Base-by-base conservation (phyloP, 2,888 invertebrate species). In the Drosophila diplacantha region DNA sequence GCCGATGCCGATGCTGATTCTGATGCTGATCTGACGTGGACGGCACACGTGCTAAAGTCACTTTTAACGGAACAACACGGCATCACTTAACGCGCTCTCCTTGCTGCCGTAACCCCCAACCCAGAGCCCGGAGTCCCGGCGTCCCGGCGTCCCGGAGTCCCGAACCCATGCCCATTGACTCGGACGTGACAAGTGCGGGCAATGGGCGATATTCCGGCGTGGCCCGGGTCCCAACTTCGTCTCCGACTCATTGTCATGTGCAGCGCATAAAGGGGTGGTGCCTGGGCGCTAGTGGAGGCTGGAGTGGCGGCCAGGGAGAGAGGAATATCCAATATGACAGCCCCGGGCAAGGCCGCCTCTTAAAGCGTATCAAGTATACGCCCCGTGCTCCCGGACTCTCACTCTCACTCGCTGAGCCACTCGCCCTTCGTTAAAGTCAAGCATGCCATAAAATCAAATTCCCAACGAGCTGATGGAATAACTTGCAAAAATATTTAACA, bases 51-150 rank as follows among this genome's bases (percentile, higher is more conserved):
- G 83, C 83, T 72, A 75, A 74, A 83, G 70, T 73, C 75, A 78
- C 81, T 83, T 78, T 83, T 83, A 83, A 78, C 81, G 71, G 72
- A 82, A 82, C 78, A 72, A 73, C 73, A 72, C 78, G 74, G 69
- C 64, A 68, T 74, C 75, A 78, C 72, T 83, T 81, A 80, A 80
- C 74, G 81, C 75, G 67, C 58, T 47, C 58, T 52, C 64, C 63
- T 34, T 16, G 39, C 22, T 16, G 41, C 46, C 38, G 47, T 20
- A 34, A 14, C 20, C 47, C 39, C 41, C 26, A 29, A 0, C 53
- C n/a, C 7, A 5, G 16, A 18, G 29, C 37, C 43, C 1, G 20
- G 43, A 9, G 29, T 26, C 41, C 50, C 14, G 24, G n/a, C n/a
- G n/a, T 43, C 32, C 43, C 3, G 12, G 24, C 20, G 31, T 43